A percentile compares a stretch with the other conserved stretches of the same genome.
Conservation (phyloP, 1,140 invertebrate species). For the Neodiprion fabricii region DNA sequence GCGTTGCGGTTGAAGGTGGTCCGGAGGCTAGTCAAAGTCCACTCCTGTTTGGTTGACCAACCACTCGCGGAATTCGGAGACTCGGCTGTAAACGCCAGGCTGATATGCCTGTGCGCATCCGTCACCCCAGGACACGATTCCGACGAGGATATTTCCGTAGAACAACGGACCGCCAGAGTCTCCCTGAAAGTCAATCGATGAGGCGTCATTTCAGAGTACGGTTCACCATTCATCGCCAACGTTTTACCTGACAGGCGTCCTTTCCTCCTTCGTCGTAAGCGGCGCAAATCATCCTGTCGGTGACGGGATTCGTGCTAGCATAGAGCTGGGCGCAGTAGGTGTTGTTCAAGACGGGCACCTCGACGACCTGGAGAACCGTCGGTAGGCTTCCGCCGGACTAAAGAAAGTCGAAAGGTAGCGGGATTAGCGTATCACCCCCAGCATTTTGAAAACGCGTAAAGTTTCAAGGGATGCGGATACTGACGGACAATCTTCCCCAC, state of each 20-base stretch:
- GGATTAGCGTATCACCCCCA: too few species aligned
- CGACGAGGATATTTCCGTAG: constrained; percentile 61
- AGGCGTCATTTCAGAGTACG: constrained; percentile 5
- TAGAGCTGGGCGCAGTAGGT: constrained; percentile 29
- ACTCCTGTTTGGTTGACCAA: constrained; percentile 19
- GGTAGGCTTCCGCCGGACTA: constrained; percentile 28
- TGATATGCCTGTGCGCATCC: constrained; percentile 60
- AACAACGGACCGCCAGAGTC: constrained; percentile 70
- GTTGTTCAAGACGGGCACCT: constrained; percentile 31
- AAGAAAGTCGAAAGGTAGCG: not conserved
- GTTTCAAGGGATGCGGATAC: constrained; percentile 13
- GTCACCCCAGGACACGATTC: constrained; percentile 65
- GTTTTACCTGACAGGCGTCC: constrained; percentile 37
- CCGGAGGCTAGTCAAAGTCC: not conserved
- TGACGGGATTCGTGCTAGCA: constrained; percentile 23
- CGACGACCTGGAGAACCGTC: constrained; percentile 34
- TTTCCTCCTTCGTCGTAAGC: constrained; percentile 39
- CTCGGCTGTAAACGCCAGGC: constrained; percentile 66
- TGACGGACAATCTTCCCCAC: constrained; percentile 59
- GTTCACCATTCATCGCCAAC: not conserved
- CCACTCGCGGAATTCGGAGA: constrained; percentile 35
- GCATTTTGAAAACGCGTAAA: too few species aligned
- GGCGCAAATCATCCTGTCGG: constrained; percentile 45
- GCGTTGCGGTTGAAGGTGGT: too few species aligned
- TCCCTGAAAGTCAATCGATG: constrained; percentile 51